phyloP scores from a whole-genome alignment of 2,113 vertebrate genomes.

The Trichomycterus rosablanca region DNA sequence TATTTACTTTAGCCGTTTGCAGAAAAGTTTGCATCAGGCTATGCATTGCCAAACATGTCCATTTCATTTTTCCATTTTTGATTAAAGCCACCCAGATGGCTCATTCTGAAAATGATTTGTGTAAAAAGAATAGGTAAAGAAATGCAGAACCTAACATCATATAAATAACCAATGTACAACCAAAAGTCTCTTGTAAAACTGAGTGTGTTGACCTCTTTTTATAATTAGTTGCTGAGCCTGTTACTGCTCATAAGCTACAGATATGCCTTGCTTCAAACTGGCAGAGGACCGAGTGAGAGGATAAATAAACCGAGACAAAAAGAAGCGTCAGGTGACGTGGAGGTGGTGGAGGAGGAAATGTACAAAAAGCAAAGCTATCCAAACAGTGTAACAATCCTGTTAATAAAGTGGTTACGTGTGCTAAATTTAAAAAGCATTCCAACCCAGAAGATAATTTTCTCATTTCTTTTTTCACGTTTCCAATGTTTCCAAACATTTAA shows the following conservation, averaged over 20 bases:
- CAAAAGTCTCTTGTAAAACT: conserved; percentile 28
- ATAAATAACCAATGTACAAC: conserved; percentile 36
- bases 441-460: conserved; percentile 26
- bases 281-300: conserved; percentile 15
- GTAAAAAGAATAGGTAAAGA: conserved; percentile 19
- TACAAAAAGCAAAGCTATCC: conserved; percentile 15
- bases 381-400: conserved; percentile 37
- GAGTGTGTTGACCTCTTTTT: conserved; percentile 28
- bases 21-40: not conserved
- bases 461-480: conserved; percentile 28
- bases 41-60: conserved; percentile 24
- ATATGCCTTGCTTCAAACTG: conserved; percentile 39
- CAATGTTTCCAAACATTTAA: conserved; percentile 29
- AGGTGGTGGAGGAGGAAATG: conserved; percentile 8
- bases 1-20: too few species aligned
- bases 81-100: conserved; percentile 24
- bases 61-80: conserved; percentile 26
- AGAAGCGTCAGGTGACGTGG: conserved; percentile 10
- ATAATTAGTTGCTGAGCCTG: conserved; percentile 35
- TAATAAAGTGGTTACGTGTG: conserved; percentile 22
- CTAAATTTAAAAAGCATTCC: conserved; percentile 2
- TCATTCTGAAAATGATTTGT: conserved; percentile 31
- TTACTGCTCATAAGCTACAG: conserved; percentile 21
- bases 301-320: conserved; percentile 11
- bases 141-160: conserved; percentile 25